Base-by-base conservation (phyloP, 2,113 vertebrate species). In the Cercocebus atys region DNA sequence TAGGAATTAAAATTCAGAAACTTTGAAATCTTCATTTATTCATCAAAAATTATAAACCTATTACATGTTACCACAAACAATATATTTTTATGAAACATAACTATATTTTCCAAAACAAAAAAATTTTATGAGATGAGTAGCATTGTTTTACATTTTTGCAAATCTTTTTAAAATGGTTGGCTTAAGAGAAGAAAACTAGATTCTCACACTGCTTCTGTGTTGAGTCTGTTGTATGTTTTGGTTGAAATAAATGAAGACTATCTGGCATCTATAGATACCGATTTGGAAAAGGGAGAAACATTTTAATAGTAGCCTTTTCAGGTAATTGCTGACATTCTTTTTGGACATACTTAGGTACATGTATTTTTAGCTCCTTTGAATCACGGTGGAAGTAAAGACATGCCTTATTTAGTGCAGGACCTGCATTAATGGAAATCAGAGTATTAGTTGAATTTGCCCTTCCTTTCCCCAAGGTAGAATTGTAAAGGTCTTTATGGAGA, bases 31-130 rank as follows among this genome's bases (percentile, higher is more conserved):
- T 66, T 43, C 61, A 32, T 64, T 83, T 12, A 47, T 47, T 38
- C 18, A 89, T 47, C 18, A 76, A 76, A 76, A 78, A 64, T 78
- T 64, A 78, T 78, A 78, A 47, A 61, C 40, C 32, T 81, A 61
- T 40, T 73, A 52, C 27, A 38, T 89, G 23, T 89, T 90, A 84
- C 45, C 8, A n/a, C 40, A 93, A 93, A 43, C 20, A 87, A n/a
- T 8, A 32, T 52, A 18, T 50, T 78, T 76, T 86, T 55, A 55
- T 43, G 6, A 93, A 78, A 32, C 2, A 16, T 75, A 72, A 72
- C 13, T 81, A 10, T 76, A 78, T 86, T 93, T 93, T 43, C 68
- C 59, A 79, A 93, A 86, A 55, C n/a, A 86, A 78, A 92, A 64
- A 75, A 25, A 13, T 30, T 72, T 93, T 94, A 6, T 68, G 38